A percentile compares a stretch with the other conserved stretches of the same genome.
These are phyloP conservation scores for Nymphalis polychloros DNA, from an alignment of 2,888 invertebrate species.

Conservation along the genomic window DNA sequence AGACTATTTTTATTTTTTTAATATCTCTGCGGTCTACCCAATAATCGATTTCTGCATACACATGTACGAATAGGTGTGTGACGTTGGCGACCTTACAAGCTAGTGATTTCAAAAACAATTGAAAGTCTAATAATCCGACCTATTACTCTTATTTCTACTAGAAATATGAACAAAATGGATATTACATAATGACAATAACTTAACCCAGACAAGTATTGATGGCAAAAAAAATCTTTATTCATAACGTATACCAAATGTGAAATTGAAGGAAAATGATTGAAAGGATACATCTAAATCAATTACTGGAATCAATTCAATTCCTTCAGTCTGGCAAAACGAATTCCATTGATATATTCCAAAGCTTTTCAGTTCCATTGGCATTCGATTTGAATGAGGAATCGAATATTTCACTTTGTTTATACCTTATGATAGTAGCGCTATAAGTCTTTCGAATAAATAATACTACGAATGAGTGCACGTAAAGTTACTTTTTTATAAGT, in stretches of 20 bases:
- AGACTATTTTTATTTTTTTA: no score
- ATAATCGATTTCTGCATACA: no score
- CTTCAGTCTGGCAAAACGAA: conserved; percentile 48
- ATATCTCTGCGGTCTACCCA: no score
- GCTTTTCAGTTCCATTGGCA: conserved; percentile 43
- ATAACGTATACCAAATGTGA: conserved; percentile 7
- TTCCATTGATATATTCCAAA: conserved; percentile 46
- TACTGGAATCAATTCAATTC: conserved; percentile 54
- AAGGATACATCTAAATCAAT: conserved; percentile 51
- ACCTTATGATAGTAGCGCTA: not conserved
- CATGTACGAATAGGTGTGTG: no score
- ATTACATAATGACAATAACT: no score
- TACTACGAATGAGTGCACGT: not conserved
- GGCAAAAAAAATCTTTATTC: not conserved
- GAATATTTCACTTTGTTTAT: conserved; percentile 13
- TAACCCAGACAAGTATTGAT: no score
- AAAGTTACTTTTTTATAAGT: no score
- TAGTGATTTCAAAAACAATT: no score
- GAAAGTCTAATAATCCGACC: no score
- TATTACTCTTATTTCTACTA: no score
- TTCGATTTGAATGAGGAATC: conserved; percentile 22
- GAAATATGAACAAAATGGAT: no score
- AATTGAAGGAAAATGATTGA: conserved; percentile 14
- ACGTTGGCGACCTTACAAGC: no score
- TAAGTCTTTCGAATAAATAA: not conserved